These are phyloP conservation scores for Aphis craccivora DNA, from an alignment of 1,140 invertebrate genomes.

Conservation along the genomic window DNA sequence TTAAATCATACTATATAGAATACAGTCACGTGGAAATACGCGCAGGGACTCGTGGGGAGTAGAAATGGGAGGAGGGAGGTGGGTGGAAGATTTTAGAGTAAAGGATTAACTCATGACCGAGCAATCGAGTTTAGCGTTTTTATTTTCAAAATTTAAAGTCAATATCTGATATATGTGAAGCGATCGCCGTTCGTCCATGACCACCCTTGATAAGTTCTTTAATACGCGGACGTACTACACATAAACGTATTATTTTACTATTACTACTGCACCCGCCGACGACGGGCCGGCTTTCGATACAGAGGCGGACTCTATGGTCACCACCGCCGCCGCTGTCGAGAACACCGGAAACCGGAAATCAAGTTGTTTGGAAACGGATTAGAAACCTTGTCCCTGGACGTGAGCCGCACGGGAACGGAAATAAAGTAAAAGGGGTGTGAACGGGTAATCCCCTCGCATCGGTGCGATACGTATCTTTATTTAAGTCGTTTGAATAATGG, in stretches of 20 bases:
- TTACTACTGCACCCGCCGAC: neutral
- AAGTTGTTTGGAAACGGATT: slow-evolving; percentile 54
- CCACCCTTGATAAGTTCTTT: neutral
- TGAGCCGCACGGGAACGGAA: slow-evolving; percentile 45
- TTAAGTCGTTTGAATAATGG: slow-evolving; percentile 55
- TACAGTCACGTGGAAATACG: too few species aligned
- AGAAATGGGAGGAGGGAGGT: too few species aligned
- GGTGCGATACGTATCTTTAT: slow-evolving; percentile 49
- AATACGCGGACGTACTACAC: neutral
- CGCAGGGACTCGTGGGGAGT: too few species aligned
- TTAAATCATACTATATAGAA: too few species aligned
- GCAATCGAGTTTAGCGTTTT: slow-evolving; percentile 24
- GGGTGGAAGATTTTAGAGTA: neutral
- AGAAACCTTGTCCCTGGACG: neutral
- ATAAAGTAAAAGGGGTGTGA: slow-evolving; percentile 54
- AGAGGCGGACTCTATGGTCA: neutral
- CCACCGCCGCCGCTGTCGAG: neutral
- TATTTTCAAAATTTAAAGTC: slow-evolving; percentile 48
- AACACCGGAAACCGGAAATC: slow-evolving; percentile 55
- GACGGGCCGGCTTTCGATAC: neutral
- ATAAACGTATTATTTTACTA: neutral
- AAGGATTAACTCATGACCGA: neutral
- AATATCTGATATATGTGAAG: neutral
- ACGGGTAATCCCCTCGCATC: slow-evolving; percentile 33
- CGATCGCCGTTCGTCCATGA: neutral